Evolutionary conservation across 2,113 vertebrate genomes (phyloP).

Genomic region (Oreochromis spilurus): DNA sequence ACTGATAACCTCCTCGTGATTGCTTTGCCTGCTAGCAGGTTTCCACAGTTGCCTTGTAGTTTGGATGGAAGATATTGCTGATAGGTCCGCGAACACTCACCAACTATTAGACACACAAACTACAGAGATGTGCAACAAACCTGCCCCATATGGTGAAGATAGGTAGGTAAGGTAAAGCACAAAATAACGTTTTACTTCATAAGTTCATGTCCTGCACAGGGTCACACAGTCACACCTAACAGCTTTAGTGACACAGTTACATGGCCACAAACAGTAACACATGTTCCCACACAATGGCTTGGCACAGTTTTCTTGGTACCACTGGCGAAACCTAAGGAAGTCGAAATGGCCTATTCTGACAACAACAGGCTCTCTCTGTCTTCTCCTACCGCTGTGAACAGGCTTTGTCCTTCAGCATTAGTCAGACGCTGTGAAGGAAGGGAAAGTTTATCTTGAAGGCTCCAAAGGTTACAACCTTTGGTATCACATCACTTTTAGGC

Average conservation of each 20-base stretch:
- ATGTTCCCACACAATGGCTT: constrained; percentile 22
- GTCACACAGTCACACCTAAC: neutral
- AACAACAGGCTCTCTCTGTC: constrained; percentile 27
- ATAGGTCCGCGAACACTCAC: neutral
- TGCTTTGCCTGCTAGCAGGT: neutral
- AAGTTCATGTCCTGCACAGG: neutral
- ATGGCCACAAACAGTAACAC: neutral
- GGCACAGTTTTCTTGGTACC: constrained; percentile 22
- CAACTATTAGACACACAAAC: fast-evolving
- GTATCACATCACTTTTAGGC: constrained; percentile 15
- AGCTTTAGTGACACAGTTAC: neutral
- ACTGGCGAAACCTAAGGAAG: constrained; percentile 23
- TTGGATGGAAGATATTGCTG: neutral
- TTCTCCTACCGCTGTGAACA: neutral
- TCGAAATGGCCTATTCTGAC: neutral
- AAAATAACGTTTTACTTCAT: neutral
- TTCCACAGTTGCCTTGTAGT: neutral
- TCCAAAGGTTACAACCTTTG: constrained; percentile 39
- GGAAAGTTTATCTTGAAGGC: constrained; percentile 40
- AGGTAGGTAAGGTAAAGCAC: neutral
- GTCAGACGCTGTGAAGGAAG: constrained; percentile 35
- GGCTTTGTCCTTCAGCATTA: constrained; percentile 18
- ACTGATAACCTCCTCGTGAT: neutral
- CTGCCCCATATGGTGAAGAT: neutral
- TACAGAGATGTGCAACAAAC: neutral